A percentile compares a stretch with the other conserved stretches of the same genome.
Evolutionary conservation across 2,888 invertebrate genomes (phyloP).

Genomic region (Brachyopa scutellaris): DNA sequence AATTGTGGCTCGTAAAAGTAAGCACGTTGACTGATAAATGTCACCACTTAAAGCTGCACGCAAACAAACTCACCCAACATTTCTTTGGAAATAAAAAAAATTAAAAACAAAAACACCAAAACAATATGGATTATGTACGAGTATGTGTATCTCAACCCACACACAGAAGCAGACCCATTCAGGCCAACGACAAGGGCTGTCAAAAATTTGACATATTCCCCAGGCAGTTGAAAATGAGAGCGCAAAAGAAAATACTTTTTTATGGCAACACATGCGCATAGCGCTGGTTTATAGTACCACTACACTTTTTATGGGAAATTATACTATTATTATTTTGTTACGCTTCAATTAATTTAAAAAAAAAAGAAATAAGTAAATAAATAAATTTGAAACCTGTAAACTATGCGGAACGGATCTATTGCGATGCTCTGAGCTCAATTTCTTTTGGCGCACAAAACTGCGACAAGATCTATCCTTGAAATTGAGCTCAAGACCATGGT

Average conservation of each 20-base stretch:
- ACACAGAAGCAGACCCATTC: background rate
- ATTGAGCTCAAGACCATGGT: slow-evolving; percentile 74
- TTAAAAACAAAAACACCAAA: slow-evolving; percentile 54
- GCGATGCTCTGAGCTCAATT: slow-evolving; percentile 76
- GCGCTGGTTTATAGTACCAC: background rate
- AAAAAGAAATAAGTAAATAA: slow-evolving; percentile 18
- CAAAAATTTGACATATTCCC: slow-evolving; percentile 22
- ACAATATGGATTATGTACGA: slow-evolving; percentile 22
- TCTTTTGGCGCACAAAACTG: slow-evolving; percentile 75
- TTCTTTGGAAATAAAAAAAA: slow-evolving; percentile 73
- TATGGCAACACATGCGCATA: slow-evolving; percentile 65
- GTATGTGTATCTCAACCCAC: background rate
- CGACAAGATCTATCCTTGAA: slow-evolving; percentile 76
- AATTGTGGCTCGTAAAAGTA: slow-evolving; percentile 47
- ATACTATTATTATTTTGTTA: slow-evolving; percentile 7
- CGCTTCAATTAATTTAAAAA: slow-evolving; percentile 49
- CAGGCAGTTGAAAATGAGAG: too few relatives aligned
- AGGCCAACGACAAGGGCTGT: slow-evolving; percentile 33
- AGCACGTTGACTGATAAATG: slow-evolving; percentile 48
- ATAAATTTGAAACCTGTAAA: slow-evolving; percentile 74
- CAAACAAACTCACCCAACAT: slow-evolving; percentile 44
- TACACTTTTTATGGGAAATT: slow-evolving; percentile 57
- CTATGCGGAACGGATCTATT: slow-evolving; percentile 77
- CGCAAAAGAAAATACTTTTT: background rate
- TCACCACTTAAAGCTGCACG: slow-evolving; percentile 27